phyloP scores from a whole-genome alignment of 2,888 invertebrate species.

The Agonopterix arenella region DNA sequence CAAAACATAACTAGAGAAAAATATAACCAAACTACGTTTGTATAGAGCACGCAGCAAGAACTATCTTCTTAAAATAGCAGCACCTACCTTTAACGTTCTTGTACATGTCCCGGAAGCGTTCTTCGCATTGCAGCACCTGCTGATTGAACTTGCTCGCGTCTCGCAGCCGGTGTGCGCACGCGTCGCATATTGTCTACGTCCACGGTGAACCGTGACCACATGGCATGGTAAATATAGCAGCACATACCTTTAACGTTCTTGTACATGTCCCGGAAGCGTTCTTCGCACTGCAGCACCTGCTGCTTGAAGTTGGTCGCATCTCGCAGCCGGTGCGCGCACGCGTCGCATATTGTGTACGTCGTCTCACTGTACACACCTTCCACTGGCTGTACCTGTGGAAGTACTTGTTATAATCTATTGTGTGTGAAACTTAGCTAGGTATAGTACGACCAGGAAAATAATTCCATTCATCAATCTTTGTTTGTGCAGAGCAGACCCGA shows the following conservation, averaged over 20 bases:
- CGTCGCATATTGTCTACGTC: constrained; percentile 42
- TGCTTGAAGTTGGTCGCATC: constrained; percentile 44
- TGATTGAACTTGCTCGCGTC: constrained; percentile 44
- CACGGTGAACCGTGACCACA: too few relatives aligned
- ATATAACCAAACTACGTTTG: too few relatives aligned
- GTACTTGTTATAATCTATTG: background rate
- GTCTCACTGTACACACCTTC: constrained; percentile 25
- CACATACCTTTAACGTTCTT: constrained; percentile 18
- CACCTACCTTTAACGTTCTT: constrained; percentile 18
- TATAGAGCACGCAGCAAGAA: too few relatives aligned
- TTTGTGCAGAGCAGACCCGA: too few relatives aligned
- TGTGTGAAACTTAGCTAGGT: background rate
- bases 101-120: constrained; percentile 38
- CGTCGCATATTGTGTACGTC: constrained; percentile 47
- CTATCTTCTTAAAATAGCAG: too few relatives aligned
- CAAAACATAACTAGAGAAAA: too few relatives aligned
- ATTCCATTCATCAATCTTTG: too few relatives aligned
- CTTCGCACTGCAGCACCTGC: constrained; percentile 41
- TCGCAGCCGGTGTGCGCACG: constrained; percentile 33
- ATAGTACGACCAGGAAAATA: too few relatives aligned
- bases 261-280: constrained; percentile 38
- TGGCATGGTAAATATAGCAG: too few relatives aligned
- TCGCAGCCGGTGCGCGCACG: constrained; percentile 33
- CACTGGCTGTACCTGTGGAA: constrained; percentile 31
- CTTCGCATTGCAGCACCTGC: constrained; percentile 41